phyloP scores from a whole-genome alignment of 1,140 invertebrate species.

The Phymorhynchus buccinoides region DNA sequence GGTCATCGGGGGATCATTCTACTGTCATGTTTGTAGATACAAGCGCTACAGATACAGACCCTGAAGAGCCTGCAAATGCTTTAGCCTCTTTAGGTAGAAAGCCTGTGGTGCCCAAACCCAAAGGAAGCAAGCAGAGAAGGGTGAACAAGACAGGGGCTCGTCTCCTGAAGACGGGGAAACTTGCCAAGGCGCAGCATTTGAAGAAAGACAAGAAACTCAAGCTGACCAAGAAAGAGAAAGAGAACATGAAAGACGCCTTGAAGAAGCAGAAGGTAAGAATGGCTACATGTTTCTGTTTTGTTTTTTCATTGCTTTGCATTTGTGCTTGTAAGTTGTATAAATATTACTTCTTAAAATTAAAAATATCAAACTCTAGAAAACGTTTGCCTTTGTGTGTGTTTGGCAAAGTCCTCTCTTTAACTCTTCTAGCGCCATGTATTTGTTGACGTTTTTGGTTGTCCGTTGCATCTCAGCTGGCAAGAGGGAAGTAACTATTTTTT shows the following conservation, averaged over 20 bases:
- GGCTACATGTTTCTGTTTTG: neutral
- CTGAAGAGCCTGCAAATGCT: constrained; percentile 63
- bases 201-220: constrained; percentile 58
- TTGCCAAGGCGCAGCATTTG: constrained; percentile 51
- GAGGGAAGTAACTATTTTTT: too few relatives aligned
- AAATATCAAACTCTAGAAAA: too few relatives aligned
- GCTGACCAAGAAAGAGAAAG: constrained; percentile 62
- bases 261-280: constrained; percentile 48
- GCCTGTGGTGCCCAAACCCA: constrained; percentile 49
- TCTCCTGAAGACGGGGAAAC: constrained; percentile 45
- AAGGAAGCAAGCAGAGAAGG: constrained; percentile 50
- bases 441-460: too few relatives aligned
- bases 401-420: too few relatives aligned
- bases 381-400: too few relatives aligned
- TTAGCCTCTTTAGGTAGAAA: constrained; percentile 51
- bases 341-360: too few relatives aligned
- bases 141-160: constrained; percentile 46
- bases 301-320: neutral
- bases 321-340: too few relatives aligned
- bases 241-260: constrained; percentile 57
- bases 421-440: too few relatives aligned
- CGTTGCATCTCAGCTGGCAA: too few relatives aligned
- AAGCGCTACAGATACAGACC: constrained; percentile 69
- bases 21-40: constrained; percentile 53
- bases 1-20: constrained; percentile 24